Conservation (phyloP, 2,888 invertebrate genomes). For the Gerris lacustris region DNA sequence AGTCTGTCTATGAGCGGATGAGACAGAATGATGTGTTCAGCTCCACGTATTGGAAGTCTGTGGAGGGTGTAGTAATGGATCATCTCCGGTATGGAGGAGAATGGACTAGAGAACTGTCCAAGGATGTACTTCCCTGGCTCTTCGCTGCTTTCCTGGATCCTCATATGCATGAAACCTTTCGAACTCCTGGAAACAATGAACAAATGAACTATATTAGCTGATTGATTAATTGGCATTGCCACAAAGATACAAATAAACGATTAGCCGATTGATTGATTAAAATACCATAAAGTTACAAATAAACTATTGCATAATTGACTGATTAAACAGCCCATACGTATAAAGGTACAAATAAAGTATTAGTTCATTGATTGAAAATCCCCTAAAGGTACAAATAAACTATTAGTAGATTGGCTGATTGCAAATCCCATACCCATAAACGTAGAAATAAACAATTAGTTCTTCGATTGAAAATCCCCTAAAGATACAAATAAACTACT, state of each 20-base stretch:
- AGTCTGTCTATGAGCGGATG: conserved; percentile 83
- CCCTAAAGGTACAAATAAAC: no score
- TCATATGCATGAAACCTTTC: conserved; percentile 93
- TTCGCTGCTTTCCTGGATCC: conserved; percentile 61
- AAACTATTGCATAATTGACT: no score
- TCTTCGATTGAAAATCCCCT: no score
- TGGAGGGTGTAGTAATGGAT: conserved; percentile 87
- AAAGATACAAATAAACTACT: no score
- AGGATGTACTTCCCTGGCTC: conserved; percentile 71
- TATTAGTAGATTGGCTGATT: no score
- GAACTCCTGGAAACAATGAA: conserved; percentile 55
- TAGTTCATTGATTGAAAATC: no score
- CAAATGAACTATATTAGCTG: background rate
- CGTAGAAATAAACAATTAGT: no score
- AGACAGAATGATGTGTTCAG: conserved; percentile 89
- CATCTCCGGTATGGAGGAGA: conserved; percentile 85
- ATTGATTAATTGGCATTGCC: background rate
- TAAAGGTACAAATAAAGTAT: no score
- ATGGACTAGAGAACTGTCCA: conserved; percentile 86
- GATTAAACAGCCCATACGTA: no score
- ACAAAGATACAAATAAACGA: background rate
- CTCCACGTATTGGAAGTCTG: conserved; percentile 85
- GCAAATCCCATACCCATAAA: no score
- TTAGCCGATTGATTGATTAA: background rate
- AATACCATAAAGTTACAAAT: no score